Base-by-base conservation (phyloP, 2,888 invertebrate genomes). In the Thera britannica region DNA sequence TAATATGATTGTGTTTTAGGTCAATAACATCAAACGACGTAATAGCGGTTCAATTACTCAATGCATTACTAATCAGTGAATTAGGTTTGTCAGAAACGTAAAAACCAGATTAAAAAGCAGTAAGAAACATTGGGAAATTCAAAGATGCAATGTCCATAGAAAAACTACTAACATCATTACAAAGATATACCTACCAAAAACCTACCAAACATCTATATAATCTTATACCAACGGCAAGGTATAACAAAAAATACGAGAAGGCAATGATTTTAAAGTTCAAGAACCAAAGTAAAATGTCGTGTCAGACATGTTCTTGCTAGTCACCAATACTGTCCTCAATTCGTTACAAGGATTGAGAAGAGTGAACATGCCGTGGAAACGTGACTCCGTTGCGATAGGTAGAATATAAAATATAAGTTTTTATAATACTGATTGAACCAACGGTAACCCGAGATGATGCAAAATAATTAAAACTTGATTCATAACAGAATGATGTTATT, bases 271-370 rank as follows among this genome's bases (percentile, higher is more conserved):
- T 68, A 71, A 71, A 67, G 72, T 74, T 70, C 72, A 70, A 71
- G 67, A 71, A 54, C 62, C 61, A 69, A 67, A 67, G 58, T 58
- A 11, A 64, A 65, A 65, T 71, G 66, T 69, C 71, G 67, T 66
- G 62, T 54, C 57, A n/a, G 55, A 52, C 59, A 67, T 67, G 68
- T 69, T 73, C 68, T 71, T 63, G 62, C 65, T 71, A 68, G 68
- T 63, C 67, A 70, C 60, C 70, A 68, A 64, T 71, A 72, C 52
- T 66, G 75, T 75, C 75, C 75, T 74, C 72, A 74, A 70, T 75
- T 63, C 41, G 48, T 63, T 71, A 69, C 76, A 72, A 74, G 73
- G 74, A 74, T 68, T 55, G 52, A 61, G 44, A 9, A 0, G 9
- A 44, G 52, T 61, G 48, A 57, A 52, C 76, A 77, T 74, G 76